These are phyloP conservation scores for Brachyopa scutellaris DNA, from an alignment of 2,888 invertebrate genomes.

Conservation along the genomic window DNA sequence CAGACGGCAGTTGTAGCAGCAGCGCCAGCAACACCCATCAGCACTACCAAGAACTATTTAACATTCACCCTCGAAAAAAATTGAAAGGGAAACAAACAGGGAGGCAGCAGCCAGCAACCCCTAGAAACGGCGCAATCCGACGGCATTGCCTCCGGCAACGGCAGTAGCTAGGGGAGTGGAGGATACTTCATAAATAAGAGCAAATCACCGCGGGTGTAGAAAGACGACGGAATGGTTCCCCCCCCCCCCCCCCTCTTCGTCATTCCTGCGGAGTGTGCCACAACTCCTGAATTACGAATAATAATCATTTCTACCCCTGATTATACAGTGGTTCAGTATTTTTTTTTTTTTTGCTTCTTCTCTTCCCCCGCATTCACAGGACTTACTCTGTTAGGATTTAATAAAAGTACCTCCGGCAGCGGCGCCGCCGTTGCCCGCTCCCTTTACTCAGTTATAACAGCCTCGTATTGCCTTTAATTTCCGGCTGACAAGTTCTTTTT, in stretches of 20 bases:
- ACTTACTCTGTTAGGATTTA: slow-evolving; percentile 46
- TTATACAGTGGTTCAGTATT: slow-evolving; percentile 61
- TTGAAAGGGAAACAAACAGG: slow-evolving; percentile 29
- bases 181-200: slow-evolving; percentile 68
- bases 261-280: slow-evolving; percentile 44
- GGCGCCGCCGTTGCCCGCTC: slow-evolving; percentile 26
- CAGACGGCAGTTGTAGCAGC: slow-evolving; percentile 19
- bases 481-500: slow-evolving; percentile 67
- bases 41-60: slow-evolving; percentile 42
- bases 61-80: slow-evolving; percentile 54
- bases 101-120: slow-evolving; percentile 32
- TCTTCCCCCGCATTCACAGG: slow-evolving; percentile 10
- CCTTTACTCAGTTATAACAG: slow-evolving; percentile 32
- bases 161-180: slow-evolving; percentile 17
- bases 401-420: slow-evolving; percentile 62
- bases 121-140: slow-evolving; percentile 4
- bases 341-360: slow-evolving; percentile 27
- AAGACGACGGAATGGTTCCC: slow-evolving; percentile 18
- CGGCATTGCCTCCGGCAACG: slow-evolving; percentile 31
- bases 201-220: slow-evolving; percentile 55
- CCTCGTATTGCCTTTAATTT: slow-evolving; percentile 70
- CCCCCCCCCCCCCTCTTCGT: slow-evolving; percentile 2
- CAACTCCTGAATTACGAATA: slow-evolving; percentile 70
- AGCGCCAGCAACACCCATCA: background rate
- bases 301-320: slow-evolving; percentile 71